Base-by-base conservation (phyloP, 2,888 invertebrate species). In the Euclidia mi region DNA sequence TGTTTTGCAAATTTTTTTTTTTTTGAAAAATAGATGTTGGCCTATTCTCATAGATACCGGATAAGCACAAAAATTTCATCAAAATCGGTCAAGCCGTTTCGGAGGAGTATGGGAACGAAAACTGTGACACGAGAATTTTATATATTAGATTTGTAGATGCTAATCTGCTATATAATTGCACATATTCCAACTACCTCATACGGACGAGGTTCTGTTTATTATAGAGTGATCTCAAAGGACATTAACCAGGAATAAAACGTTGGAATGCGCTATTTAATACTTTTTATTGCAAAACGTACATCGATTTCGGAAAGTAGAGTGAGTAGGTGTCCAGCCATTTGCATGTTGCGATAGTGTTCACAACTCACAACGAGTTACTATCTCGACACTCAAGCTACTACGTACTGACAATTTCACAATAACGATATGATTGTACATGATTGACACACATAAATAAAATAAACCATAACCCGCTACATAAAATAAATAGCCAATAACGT, bases 331-430 rank as follows among this genome's bases (percentile, higher is more conserved):
- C 47, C 56, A 57, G 51, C 66, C 48, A 77, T 75, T 78, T 77
- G 68, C 65, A 65, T 75, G 69, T 81, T 81, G 69, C 77, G 74
- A 71, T 70, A 81, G 72, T 73, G 55, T 63, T 65, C 56, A 50
- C 56, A 63, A 68, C 51, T 65, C 61, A 52, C 56, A 65, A 67
- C 69, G 50, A 73, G 66, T 68, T 67, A 67, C 74, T 58, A 58
- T 49, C 66, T 65, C 71, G 71, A 73, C 69, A 74, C 65, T 52
- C 48, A 42, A 59, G 58, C 51, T 46, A 48, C 42, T 48, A 48
- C 37, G 48, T 48, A 69, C 58, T 55, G 53, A 57, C 47, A 56
- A 60, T 79, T 78, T 69, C 78, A 55, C 65, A 78, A 79, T 70
- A 67, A 52, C 63, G 51, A 53, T 64, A 61, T 47, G 51, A 65